Conservation (phyloP, 2,888 invertebrate genomes). For the Thysanoteuthis rhombus region DNA sequence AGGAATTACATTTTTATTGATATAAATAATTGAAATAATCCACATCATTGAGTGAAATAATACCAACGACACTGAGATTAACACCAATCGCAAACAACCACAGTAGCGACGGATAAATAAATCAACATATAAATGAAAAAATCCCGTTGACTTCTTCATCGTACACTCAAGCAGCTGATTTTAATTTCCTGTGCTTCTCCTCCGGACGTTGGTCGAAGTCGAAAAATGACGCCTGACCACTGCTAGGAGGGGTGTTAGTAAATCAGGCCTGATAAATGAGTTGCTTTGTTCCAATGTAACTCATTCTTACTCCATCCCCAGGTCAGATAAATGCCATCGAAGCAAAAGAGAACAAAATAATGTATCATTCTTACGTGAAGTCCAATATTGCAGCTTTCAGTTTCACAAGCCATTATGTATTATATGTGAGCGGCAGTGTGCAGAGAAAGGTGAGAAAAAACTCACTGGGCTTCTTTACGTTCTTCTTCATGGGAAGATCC, state of each 20-base stretch:
- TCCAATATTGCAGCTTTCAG: neutral
- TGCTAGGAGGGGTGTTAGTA: neutral
- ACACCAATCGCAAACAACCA: neutral
- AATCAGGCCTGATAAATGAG: neutral
- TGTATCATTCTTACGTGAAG: neutral
- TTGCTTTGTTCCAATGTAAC: neutral
- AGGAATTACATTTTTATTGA: neutral
- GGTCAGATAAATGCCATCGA: neutral
- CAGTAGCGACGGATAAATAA: neutral
- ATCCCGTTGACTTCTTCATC: neutral
- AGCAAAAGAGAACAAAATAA: neutral
- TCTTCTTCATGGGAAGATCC: neutral
- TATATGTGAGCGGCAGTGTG: neutral
- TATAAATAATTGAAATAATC: neutral
- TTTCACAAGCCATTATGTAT: neutral
- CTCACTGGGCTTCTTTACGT: neutral
- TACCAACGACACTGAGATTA: neutral
- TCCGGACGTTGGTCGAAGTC: neutral
- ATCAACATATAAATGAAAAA: neutral
- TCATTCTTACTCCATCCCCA: neutral
- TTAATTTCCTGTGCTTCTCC: neutral
- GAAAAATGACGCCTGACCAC: neutral
- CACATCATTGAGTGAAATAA: neutral
- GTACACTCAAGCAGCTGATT: neutral
- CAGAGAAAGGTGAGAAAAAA: fast-evolving